These are phyloP conservation scores for Morpho helenor DNA, from an alignment of 2,888 invertebrate genomes.

Conservation along the genomic window DNA sequence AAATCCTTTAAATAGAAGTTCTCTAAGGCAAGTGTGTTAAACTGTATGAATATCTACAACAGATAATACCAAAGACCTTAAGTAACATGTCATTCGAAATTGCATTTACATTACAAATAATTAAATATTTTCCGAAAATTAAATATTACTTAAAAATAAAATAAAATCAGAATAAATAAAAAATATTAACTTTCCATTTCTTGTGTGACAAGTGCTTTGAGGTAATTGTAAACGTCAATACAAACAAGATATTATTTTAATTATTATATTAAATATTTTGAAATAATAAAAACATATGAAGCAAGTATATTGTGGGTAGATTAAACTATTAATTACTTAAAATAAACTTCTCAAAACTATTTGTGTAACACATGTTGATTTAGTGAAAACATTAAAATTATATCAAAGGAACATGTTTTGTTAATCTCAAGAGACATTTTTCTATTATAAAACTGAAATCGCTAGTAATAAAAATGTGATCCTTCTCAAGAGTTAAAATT, in stretches of 20 bases:
- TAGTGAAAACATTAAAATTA: too few species aligned
- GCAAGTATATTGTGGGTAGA: too few species aligned
- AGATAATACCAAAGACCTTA: slow-evolving; percentile 26
- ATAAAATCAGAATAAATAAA: slow-evolving; percentile 26
- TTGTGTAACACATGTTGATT: too few species aligned
- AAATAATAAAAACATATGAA: too few species aligned
- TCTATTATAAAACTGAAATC: too few species aligned
- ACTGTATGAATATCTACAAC: slow-evolving; percentile 31
- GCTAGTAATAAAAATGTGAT: too few species aligned
- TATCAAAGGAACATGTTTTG: too few species aligned
- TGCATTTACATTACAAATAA: slow-evolving; percentile 20
- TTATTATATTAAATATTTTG: too few species aligned
- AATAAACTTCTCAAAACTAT: too few species aligned
- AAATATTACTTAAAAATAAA: slow-evolving; percentile 22
- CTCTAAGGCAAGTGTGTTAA: slow-evolving; percentile 27
- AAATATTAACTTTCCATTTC: slow-evolving; percentile 28
- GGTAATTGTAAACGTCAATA: slow-evolving; percentile 28
- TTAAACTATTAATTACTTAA: too few species aligned
- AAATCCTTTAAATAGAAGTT: neutral
- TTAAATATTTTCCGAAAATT: slow-evolving; percentile 21
- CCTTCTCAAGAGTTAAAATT: too few species aligned
- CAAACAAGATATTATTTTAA: neutral
- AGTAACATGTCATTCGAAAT: slow-evolving; percentile 26
- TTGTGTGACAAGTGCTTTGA: slow-evolving; percentile 37
- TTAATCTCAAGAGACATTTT: too few species aligned